Evolutionary conservation across 1,140 invertebrate genomes (phyloP).

Genomic region (Rhyacophila brunnea): DNA sequence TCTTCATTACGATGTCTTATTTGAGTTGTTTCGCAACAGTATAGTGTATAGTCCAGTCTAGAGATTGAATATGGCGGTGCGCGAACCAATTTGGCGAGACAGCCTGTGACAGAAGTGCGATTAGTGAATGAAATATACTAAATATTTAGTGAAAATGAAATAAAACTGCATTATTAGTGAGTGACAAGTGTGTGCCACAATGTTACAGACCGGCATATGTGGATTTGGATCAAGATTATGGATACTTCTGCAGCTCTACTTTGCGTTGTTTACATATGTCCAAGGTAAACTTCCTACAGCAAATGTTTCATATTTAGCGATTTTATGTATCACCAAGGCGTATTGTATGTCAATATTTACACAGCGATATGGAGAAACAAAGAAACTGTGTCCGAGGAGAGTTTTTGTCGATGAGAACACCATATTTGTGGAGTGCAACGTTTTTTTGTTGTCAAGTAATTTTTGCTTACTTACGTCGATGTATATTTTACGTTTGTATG

Average conservation of each 20-base stretch:
- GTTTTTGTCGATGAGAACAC: neutral
- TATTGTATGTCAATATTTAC: neutral
- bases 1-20: too few relatives aligned
- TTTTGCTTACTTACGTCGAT: neutral
- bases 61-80: constrained; percentile 47
- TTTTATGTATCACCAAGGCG: constrained; percentile 6
- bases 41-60: neutral
- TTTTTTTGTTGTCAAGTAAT: neutral
- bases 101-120: constrained; percentile 38
- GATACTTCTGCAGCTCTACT: constrained; percentile 48
- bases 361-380: neutral
- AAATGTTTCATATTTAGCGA: constrained; percentile 15
- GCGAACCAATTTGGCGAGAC: constrained; percentile 32
- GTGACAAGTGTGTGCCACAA: constrained; percentile 42
- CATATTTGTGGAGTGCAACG: neutral
- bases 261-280: constrained; percentile 54
- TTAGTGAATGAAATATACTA: constrained; percentile 44
- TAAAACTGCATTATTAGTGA: constrained; percentile 49
- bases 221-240: constrained; percentile 48
- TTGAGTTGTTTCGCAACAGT: neutral
- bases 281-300: constrained; percentile 42
- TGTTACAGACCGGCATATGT: constrained; percentile 52
- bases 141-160: constrained; percentile 54
- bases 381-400: neutral
- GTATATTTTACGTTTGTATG: neutral